A percentile compares a stretch with the other conserved stretches of the same genome.
Conservation (phyloP, 2,888 invertebrate species). For the Onthophagus sagittarius region DNA sequence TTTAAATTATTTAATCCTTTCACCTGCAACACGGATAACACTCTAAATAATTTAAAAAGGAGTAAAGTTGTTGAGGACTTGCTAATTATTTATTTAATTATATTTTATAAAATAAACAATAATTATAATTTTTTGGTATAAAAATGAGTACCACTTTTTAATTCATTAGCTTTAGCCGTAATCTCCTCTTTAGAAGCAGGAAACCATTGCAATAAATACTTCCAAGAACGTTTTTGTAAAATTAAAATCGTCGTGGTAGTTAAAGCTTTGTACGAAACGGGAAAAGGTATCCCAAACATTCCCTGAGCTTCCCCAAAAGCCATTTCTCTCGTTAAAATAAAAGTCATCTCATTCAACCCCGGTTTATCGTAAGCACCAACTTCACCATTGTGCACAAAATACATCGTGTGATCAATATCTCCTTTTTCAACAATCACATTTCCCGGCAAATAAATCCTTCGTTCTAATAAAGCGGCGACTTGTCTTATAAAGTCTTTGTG, state of each 20-base stretch:
- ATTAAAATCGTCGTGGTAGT: constrained; percentile 29
- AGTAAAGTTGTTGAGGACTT: too few species aligned
- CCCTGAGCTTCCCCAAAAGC: constrained; percentile 34
- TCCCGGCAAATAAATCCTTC: constrained; percentile 52
- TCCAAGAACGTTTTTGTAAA: constrained; percentile 29
- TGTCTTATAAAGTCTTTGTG: constrained; percentile 52
- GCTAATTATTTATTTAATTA: not conserved
- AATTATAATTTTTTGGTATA: not conserved
- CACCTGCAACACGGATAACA: too few species aligned
- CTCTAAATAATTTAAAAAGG: too few species aligned
- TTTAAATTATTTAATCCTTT: too few species aligned
- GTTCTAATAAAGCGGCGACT: constrained; percentile 50
- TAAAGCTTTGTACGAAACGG: constrained; percentile 29
- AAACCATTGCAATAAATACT: constrained; percentile 32
- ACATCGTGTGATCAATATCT: constrained; percentile 54
- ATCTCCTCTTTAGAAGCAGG: constrained; percentile 32
- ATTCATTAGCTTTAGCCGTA: constrained; percentile 12
- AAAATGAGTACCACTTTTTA: not conserved
- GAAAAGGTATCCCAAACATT: constrained; percentile 26
- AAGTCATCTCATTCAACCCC: constrained; percentile 16
- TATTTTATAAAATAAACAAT: not conserved
- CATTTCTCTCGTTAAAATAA: constrained; percentile 21
- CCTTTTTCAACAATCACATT: constrained; percentile 54
- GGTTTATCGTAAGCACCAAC: constrained; percentile 36
- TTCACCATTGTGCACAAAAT: constrained; percentile 55